Evolutionary conservation across 2,888 invertebrate species (phyloP), one percentile per base, ranked within the genome.

Genomic region (Hydropsyche betteni): DNA sequence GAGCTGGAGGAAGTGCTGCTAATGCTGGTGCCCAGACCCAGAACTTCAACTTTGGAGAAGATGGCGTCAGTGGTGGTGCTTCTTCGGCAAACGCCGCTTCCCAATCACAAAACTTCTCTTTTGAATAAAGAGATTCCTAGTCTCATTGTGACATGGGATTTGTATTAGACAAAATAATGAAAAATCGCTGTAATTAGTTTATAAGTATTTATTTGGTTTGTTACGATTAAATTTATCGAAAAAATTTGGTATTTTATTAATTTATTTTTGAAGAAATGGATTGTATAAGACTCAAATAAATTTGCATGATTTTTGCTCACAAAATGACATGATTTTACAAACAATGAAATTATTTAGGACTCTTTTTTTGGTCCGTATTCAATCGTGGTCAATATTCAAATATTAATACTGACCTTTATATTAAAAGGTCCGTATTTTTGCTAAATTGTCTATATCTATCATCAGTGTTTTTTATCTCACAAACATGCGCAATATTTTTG

Each of bases 151-250:
- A 58, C 5, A 8, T 58, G 16, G n/a, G 33, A 44, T 44, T 68
- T 12, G 4, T 14, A n/a, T 68, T 44, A 44, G 44, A 8, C 0
- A 44, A 16, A 3, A 44, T 61, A 14, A 71, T 75, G 50, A 71
- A 70, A 77, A 71, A 36, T 75, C 77, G 79, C 79, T 79, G 78
- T 79, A 78, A 77, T 74, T 77, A 76, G 75, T 75, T 75, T 58
- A 12, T 79, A 79, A 78, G 77, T 79, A 79, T 79, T 79, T 79
- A 79, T 79, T 79, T 77, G 78, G 78, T 77, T 78, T 77, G 78
- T 79, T 79, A 78, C 75, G 73, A 79, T 77, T 77, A 76, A 76
- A 78, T 78, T 77, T 71, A 55, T 64, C 8, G 38, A 75, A 71
- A 75, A 69, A 50, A 44, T 24, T 24, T 24, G 24, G 24, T 24